Conservation (phyloP, 2,888 invertebrate genomes). For the Agrypnus murinus region DNA sequence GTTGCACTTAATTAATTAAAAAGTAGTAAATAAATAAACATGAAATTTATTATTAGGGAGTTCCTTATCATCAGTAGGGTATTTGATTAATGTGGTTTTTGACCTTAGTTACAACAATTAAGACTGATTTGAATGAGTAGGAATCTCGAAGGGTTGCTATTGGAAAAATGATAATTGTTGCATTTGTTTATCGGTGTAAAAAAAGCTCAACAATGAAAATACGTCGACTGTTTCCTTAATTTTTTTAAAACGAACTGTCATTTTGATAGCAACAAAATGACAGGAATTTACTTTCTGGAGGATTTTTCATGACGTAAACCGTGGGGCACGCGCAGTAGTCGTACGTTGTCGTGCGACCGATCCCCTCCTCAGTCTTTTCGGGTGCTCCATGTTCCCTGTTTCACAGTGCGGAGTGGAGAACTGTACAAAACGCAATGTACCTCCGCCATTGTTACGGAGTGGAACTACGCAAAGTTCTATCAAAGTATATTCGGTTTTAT, state of each 20-base stretch:
- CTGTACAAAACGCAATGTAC: slow-evolving; percentile 72
- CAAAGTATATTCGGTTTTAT: slow-evolving; percentile 71
- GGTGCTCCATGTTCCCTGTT: slow-evolving; percentile 71
- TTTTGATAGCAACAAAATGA: slow-evolving; percentile 10
- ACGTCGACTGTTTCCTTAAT: background rate
- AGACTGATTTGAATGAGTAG: no score
- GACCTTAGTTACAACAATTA: no score
- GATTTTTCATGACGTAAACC: slow-evolving; percentile 43
- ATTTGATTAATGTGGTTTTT: no score
- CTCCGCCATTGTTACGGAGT: slow-evolving; percentile 72
- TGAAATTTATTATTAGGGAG: no score
- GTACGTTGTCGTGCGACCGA: slow-evolving; percentile 65
- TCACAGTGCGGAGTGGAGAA: slow-evolving; percentile 71
- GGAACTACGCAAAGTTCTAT: slow-evolving; percentile 70
- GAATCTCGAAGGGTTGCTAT: no score
- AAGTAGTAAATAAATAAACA: no score
- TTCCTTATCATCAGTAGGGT: no score
- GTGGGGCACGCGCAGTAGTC: slow-evolving; percentile 66
- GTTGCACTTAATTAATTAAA: no score
- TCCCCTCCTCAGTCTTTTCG: slow-evolving; percentile 72
- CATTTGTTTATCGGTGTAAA: no score
- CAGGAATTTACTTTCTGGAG: background rate
- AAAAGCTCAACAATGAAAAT: background rate
- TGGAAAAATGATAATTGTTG: no score
- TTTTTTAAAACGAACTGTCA: background rate